Conservation (phyloP, 92 coral and sea anemone species). For the Hydrozoanthus gracilis region DNA sequence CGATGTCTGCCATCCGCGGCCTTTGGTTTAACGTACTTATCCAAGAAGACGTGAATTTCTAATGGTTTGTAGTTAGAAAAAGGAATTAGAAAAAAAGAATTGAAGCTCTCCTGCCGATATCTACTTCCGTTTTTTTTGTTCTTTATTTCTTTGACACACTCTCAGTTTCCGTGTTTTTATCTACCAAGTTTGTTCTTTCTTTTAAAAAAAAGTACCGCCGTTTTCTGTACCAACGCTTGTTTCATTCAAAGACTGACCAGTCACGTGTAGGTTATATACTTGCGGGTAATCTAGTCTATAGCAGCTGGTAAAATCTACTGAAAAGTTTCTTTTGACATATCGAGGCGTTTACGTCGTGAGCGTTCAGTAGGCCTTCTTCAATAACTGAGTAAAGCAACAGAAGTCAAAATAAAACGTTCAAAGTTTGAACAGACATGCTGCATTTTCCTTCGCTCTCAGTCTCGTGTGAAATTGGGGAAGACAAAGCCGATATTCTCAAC, state of each 20-base stretch:
- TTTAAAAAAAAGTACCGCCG: background rate
- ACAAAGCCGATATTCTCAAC: too few species aligned
- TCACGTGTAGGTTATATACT: background rate
- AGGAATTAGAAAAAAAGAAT: too few species aligned
- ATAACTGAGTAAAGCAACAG: background rate
- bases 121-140: too few species aligned
- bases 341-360: constrained; percentile 1
- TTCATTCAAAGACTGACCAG: background rate
- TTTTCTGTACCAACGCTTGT: background rate
- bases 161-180: too few species aligned
- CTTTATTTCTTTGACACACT: too few species aligned
- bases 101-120: too few species aligned
- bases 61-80: too few species aligned
- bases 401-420: background rate
- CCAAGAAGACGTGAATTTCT: too few species aligned
- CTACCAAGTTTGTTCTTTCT: background rate
- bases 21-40: too few species aligned
- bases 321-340: background rate
- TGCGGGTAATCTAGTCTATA: background rate
- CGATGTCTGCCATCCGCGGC: too few species aligned
- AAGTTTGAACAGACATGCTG: background rate
- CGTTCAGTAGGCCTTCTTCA: constrained; percentile 10
- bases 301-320: background rate
- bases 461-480: too few species aligned
- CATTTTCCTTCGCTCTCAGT: too few species aligned